Evolutionary conservation across 1,140 invertebrate genomes (phyloP).

Genomic region (Zaprionus camerounensis): DNA sequence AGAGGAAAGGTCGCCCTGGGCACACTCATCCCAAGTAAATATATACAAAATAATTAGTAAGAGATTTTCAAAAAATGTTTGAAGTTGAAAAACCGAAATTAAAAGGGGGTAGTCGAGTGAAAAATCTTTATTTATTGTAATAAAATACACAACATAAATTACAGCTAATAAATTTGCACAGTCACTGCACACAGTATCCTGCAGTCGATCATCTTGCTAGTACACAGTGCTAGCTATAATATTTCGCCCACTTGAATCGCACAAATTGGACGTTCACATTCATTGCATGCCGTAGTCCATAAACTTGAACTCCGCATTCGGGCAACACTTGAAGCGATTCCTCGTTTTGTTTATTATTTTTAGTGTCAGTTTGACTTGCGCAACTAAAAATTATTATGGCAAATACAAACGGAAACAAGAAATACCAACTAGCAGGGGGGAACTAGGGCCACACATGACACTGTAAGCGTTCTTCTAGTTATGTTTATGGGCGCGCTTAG

Average conservation of each 20-base stretch:
- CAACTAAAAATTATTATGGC: slow-evolving; percentile 57
- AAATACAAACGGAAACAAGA: slow-evolving; percentile 40
- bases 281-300: slow-evolving; percentile 18
- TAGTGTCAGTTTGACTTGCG: slow-evolving; percentile 53
- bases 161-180: not conserved
- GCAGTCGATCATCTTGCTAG: not conserved
- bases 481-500: slow-evolving; percentile 35
- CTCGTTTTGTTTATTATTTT: slow-evolving; percentile 47
- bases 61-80: not conserved
- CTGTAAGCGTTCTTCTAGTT: slow-evolving; percentile 6
- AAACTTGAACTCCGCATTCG: slow-evolving; percentile 25
- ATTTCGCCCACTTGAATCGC: slow-evolving; percentile 32
- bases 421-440: not conserved
- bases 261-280: slow-evolving; percentile 44
- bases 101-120: not conserved
- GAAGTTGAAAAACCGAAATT: not conserved
- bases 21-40: not conserved
- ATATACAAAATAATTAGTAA: slow-evolving; percentile 2
- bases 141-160: not conserved
- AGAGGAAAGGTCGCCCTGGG: not conserved
- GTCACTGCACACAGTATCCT: not conserved
- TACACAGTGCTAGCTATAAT: not conserved
- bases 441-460: slow-evolving; percentile 15
- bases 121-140: not conserved
- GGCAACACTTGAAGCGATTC: slow-evolving; percentile 21